These are phyloP conservation scores for Tinamus major DNA, from an alignment of 2,797 vertebrate genomes.

Conservation along the genomic window DNA sequence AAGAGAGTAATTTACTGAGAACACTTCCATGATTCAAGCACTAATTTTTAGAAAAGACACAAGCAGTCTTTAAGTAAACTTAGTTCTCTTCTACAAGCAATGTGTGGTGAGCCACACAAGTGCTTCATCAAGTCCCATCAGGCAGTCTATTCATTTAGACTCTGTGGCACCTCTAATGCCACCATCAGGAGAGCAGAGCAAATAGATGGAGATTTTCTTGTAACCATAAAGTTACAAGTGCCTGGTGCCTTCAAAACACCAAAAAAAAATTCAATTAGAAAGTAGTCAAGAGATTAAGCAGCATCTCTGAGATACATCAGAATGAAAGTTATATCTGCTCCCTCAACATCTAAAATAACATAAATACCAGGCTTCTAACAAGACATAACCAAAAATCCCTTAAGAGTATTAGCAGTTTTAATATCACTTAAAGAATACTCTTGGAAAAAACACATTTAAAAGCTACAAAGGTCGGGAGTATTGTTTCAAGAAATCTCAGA, in stretches of 20 bases:
- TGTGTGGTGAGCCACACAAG: not conserved
- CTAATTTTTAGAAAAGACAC: not conserved
- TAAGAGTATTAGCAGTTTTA: not conserved
- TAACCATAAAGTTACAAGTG: rapidly evolving
- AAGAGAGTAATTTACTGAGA: not conserved
- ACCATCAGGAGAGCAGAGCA: not conserved
- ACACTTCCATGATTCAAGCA: not conserved
- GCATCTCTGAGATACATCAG: not conserved
- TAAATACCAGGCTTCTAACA: not conserved
- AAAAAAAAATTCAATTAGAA: not conserved
- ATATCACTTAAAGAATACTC: not conserved
- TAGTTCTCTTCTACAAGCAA: not conserved
- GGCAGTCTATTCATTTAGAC: not conserved
- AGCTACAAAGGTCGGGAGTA: not conserved
- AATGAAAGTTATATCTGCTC: not conserved
- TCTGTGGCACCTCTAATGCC: not conserved
- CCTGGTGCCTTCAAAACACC: not conserved
- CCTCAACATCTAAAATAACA: not conserved
- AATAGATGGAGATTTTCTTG: not conserved
- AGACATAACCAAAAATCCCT: not conserved
- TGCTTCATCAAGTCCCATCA: not conserved
- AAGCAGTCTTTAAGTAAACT: not conserved
- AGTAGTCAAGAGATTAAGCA: not conserved
- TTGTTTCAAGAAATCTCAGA: not conserved
- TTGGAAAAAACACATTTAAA: not conserved